phyloP scores from a whole-genome alignment of 1,140 invertebrate species.

The Atopsyche davidsoni region DNA sequence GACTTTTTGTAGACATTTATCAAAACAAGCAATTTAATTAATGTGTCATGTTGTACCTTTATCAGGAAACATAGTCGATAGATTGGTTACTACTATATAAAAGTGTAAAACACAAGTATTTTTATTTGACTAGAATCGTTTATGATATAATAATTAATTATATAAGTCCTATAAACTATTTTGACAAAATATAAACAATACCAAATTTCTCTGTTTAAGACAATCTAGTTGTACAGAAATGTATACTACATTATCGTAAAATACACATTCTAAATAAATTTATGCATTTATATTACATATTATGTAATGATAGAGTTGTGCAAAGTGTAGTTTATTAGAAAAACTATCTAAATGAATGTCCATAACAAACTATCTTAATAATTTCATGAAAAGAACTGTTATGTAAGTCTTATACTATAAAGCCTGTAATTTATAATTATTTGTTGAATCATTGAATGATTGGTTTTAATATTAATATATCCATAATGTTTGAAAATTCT shows the following conservation, averaged over 20 bases:
- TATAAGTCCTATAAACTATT: neutral
- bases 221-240: constrained; percentile 7
- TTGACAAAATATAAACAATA: neutral
- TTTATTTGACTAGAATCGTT: neutral
- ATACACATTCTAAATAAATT: neutral
- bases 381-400: neutral
- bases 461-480: no score
- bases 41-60: neutral
- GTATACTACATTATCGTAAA: constrained; percentile 6
- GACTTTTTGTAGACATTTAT: neutral
- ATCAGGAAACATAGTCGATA: neutral
- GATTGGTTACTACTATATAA: neutral
- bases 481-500: no score
- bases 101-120: constrained; percentile 10
- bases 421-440: constrained; percentile 1
- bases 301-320: neutral
- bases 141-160: neutral
- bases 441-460: neutral
- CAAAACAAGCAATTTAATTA: constrained; percentile 3
- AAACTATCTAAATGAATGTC: neutral
- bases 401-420: no score
- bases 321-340: constrained; percentile 4
- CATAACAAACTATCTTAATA: neutral
- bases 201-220: constrained; percentile 1
- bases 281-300: neutral